Base-by-base conservation (phyloP, 2,888 invertebrate genomes). In the Acronicta leporina region DNA sequence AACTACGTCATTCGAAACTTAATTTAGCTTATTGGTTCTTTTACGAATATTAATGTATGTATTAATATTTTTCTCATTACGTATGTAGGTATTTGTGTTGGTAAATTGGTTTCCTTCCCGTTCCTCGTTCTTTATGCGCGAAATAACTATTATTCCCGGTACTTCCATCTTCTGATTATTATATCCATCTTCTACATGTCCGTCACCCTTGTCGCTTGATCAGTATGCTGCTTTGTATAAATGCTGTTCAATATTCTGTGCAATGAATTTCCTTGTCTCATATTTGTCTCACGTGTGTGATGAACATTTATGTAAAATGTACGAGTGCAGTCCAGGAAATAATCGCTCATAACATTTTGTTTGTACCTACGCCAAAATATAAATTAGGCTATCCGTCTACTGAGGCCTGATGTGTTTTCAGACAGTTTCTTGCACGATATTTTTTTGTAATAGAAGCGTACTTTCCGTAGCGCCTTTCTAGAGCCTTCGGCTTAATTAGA, bases 221-320 rank as follows among this genome's bases (percentile, higher is more conserved):
- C 6, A 27, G 1, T 4, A 5, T 27, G 60, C 54, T 50, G 60
- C 49, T 55, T 63, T 59, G 42, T 50, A 63, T 58, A 53, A 60
- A 58, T 40, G 52, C 15, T 51, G 56, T 75, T 79, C 74, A 71
- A 75, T 74, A 79, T 77, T 81, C 79, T 60, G 51, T 59, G 15
- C 63, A 61, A 43, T 52, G 48, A 63, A 72, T 73, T 76, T 81
- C 80, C 79, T 75, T 50, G 71, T 70, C 57, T 59, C 44, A 63
- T 59, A 38, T n/a, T 35, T 13, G n/a, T n/a, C n/a, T n/a, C 5
- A 57, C 60, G 53, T 64, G 68, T 52, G 44, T 38, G 25, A 35
- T 51, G 47, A 57, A 56, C 64, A 56, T 35, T 20, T 35, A 53
- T 46, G 52, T 43, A 59, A 65, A 52, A 49, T 47, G 14, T 38